Base-by-base conservation (phyloP, 2,797 vertebrate genomes). In the Rhinichthys osculus region DNA sequence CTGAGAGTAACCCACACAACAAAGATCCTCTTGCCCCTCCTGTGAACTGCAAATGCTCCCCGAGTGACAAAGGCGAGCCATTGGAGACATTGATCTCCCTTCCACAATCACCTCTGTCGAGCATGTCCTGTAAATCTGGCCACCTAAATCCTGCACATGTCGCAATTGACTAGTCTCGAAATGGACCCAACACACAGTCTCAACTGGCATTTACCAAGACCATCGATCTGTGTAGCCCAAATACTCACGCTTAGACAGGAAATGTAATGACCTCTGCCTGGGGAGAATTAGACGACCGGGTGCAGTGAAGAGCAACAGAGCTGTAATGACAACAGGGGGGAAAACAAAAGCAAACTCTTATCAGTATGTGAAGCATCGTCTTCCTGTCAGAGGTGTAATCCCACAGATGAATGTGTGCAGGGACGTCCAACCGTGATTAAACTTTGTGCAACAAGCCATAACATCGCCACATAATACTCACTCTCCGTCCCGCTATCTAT, bases 141-240 rank as follows among this genome's bases (percentile, higher is more conserved):
- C 44, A 62, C 82, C 82, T 87, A 83, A 86, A 87, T 79, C 88
- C 82, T 7, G 57, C 47, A 21, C 74, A 82, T 69, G 59, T 64
- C 3, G n/a, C 88, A 86, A 89, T 86, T 85, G 89, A 90, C 89
- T 86, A 33, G 57, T 78, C 82, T 85, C 57, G 54, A 83, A 85
- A 85, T 52, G 82, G 82, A 85, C 82, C 86, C 85, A 76, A 80
- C 72, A 85, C 52, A 50, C 35, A 67, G 82, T 64, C 80, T 27
- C 21, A 44, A 50, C 74, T 87, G 86, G 70, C 86, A 89, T 90
- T 90, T 90, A 86, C 89, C 72, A 59, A 81, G 76, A 13, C 57
- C 74, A 89, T 89, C 71, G 86, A 87, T 86, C 86, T 66, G 71
- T 72, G 35, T 42, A 67, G 35, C 44, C 67, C 71, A 82, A 78